Percentiles rank a stretch among this genome's conserved stretches.
These are phyloP conservation scores for Thyatira batis DNA, from an alignment of 2,888 invertebrate genomes.

Conservation along the genomic window DNA sequence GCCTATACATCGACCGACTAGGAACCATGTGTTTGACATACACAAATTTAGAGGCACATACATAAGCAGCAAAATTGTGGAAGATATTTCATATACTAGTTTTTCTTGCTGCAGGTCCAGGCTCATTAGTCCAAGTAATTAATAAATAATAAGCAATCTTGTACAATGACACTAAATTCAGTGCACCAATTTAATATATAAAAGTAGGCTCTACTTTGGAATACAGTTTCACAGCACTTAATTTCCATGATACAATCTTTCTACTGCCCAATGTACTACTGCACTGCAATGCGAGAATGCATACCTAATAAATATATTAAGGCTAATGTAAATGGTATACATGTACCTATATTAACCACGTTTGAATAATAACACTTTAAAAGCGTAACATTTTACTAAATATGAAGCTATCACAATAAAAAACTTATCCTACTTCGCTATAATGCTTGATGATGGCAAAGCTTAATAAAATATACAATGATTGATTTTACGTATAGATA, in stretches of 20 bases:
- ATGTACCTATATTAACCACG: neutral
- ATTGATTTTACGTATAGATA: neutral
- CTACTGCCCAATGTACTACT: neutral
- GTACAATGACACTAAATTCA: conserved; percentile 26
- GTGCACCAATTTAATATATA: neutral
- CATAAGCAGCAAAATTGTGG: no score
- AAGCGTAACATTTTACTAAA: conserved; percentile 8
- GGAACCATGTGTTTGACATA: no score
- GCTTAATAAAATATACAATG: neutral
- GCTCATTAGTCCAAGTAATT: no score
- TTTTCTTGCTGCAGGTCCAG: no score
- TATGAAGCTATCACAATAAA: conserved; percentile 40
- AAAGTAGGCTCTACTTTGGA: neutral
- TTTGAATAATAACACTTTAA: neutral
- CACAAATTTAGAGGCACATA: no score
- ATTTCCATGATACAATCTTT: neutral
- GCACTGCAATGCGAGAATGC: no score
- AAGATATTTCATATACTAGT: no score
- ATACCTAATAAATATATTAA: no score
- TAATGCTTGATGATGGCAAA: conserved; percentile 5
- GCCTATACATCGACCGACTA: no score
- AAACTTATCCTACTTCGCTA: conserved; percentile 13
- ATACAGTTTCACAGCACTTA: neutral
- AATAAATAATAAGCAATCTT: conserved; percentile 54
- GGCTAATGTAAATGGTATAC: no score